These are phyloP conservation scores for Steinernema scapterisci DNA, from an alignment of 2,888 invertebrate species.

Conservation along the genomic window DNA sequence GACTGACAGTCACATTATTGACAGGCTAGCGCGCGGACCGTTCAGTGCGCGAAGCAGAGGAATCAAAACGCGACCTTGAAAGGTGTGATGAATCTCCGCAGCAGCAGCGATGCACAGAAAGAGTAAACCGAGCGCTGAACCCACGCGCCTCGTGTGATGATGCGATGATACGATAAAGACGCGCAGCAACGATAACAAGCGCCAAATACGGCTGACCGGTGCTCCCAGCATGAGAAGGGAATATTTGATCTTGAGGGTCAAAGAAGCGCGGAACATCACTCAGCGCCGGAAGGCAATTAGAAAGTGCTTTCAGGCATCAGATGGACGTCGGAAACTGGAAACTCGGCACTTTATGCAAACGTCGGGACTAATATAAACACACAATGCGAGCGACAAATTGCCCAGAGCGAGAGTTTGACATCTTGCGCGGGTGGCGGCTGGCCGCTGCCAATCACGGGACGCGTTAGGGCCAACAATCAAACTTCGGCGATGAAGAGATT, in stretches of 20 bases:
- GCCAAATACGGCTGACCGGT: conserved; percentile 10
- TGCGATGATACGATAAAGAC: conserved; percentile 27
- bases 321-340: conserved; percentile 3
- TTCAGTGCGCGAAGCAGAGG: not conserved
- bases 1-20: not conserved
- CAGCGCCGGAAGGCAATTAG: conserved; percentile 21
- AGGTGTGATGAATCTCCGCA: conserved; percentile 22
- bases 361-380: conserved; percentile 23
- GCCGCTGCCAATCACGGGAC: not conserved
- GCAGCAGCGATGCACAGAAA: not conserved
- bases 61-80: conserved; percentile 23
- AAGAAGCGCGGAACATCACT: not conserved
- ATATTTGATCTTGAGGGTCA: too few species aligned
- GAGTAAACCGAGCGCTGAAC: conserved; percentile 21
- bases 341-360: conserved; percentile 19
- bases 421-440: not conserved
- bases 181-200: conserved; percentile 14
- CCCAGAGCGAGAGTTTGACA: conserved; percentile 2
- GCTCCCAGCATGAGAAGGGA: not conserved
- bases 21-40: not conserved
- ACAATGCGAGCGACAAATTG: conserved; percentile 17
- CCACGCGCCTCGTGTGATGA: not conserved
- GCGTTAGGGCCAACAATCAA: conserved; percentile 30
- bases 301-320: not conserved
- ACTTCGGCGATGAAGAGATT: conserved; percentile 13